Evolutionary conservation across 1,140 invertebrate species (phyloP).

Genomic region (Fopius arisanus): DNA sequence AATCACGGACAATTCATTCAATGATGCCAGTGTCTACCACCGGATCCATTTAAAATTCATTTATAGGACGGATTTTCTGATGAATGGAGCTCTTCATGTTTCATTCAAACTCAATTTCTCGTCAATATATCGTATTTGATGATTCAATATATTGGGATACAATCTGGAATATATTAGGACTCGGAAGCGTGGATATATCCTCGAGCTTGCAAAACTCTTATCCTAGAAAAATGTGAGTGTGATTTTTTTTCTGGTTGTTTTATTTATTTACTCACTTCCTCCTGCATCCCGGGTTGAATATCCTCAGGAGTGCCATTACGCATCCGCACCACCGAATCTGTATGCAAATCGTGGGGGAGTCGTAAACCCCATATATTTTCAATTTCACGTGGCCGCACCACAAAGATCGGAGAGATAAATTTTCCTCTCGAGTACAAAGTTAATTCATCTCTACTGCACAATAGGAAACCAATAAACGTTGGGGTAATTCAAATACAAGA

Average conservation of each 20-base stretch:
- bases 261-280: slow-evolving; percentile 12
- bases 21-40: no score
- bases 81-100: no score
- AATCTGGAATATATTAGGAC: not conserved
- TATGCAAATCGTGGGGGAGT: slow-evolving; percentile 24
- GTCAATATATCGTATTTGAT: not conserved
- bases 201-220: not conserved
- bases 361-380: slow-evolving; percentile 24
- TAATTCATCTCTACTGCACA: not conserved
- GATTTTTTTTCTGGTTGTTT: not conserved
- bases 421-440: not conserved
- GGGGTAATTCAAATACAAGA: not conserved
- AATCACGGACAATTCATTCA: no score
- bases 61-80: no score
- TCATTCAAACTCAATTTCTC: not conserved
- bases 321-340: slow-evolving; percentile 12
- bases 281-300: not conserved
- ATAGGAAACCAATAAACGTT: not conserved
- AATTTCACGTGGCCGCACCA: slow-evolving; percentile 19
- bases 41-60: no score
- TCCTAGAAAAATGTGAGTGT: not conserved
- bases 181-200: not conserved
- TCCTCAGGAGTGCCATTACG: slow-evolving; percentile 22
- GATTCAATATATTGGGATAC: not conserved
- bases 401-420: slow-evolving; percentile 23